phyloP scores from a whole-genome alignment of 2,113 vertebrate genomes.

The Varanus salvator region DNA sequence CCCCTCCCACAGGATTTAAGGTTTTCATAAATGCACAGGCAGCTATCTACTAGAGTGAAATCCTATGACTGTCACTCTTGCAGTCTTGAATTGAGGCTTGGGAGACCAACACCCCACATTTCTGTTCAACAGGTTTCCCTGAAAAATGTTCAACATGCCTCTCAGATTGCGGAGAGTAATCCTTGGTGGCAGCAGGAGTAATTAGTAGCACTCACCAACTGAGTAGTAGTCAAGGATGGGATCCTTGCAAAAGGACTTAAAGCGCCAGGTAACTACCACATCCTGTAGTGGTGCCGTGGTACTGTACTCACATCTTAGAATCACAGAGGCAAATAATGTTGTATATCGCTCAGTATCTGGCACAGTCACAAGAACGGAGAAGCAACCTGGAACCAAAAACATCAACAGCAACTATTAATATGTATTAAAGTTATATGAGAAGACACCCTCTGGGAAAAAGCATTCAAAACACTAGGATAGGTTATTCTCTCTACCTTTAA shows the following conservation, averaged over 20 bases:
- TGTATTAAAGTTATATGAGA: neutral
- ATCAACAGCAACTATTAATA: neutral
- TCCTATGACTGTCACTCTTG: neutral
- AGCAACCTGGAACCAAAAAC: constrained; percentile 76
- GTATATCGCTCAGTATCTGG: constrained; percentile 81
- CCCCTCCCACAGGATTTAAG: neutral
- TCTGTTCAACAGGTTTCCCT: neutral
- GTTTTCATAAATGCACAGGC: neutral
- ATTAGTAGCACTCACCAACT: constrained; percentile 78
- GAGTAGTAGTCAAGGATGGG: constrained; percentile 94
- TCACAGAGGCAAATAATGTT: constrained; percentile 84
- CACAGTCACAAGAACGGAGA: constrained; percentile 85
- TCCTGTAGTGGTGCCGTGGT: constrained; percentile 89
- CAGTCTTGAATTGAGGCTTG: too few species aligned
- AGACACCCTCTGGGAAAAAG: neutral
- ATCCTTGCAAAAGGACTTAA: constrained; percentile 96
- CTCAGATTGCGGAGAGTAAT: neutral
- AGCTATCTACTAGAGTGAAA: neutral
- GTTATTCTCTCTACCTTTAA: neutral
- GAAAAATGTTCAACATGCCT: neutral
- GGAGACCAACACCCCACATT: neutral
- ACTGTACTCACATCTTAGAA: constrained; percentile 90
- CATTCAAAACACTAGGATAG: fast-evolving
- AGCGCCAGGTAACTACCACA: constrained; percentile 91
- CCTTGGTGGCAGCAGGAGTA: neutral